Conservation (phyloP, 2,113 vertebrate species). For the Malurus melanocephalus region DNA sequence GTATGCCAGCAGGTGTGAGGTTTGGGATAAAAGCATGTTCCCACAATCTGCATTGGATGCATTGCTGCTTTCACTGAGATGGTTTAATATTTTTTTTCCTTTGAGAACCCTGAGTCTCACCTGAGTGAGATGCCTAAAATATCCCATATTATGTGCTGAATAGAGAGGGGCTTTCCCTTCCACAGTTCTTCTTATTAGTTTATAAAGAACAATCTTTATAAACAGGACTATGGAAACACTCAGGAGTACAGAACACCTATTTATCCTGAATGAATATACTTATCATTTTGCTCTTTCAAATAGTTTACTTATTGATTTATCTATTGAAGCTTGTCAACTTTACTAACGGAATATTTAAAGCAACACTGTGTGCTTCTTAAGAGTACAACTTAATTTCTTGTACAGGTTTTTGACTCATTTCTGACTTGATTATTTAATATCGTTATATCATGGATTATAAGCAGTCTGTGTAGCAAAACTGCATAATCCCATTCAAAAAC, state of each 20-base stretch:
- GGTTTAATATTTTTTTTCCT: background rate
- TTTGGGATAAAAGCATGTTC: background rate
- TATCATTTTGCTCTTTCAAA: background rate
- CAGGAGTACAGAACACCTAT: background rate
- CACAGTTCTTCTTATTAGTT: background rate
- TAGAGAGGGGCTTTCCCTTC: rapidly evolving
- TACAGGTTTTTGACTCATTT: background rate
- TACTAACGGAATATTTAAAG: background rate
- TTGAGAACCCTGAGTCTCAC: background rate
- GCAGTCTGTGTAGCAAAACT: background rate
- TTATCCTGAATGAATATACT: background rate
- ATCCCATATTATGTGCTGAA: background rate
- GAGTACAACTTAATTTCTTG: background rate
- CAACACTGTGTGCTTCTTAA: background rate
- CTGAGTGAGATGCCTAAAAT: background rate
- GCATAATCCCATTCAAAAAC: background rate
- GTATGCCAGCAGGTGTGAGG: background rate
- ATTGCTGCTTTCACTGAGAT: background rate
- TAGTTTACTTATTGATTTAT: background rate
- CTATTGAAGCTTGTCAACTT: background rate
- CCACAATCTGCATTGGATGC: background rate
- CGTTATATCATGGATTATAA: background rate
- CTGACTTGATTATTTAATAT: background rate
- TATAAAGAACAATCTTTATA: background rate
- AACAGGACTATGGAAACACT: background rate